A percentile compares a stretch with the other conserved stretches of the same genome.
These are phyloP conservation scores for Palythoa grandis DNA, from an alignment of 92 coral and sea anemone genomes.

Conservation along the genomic window DNA sequence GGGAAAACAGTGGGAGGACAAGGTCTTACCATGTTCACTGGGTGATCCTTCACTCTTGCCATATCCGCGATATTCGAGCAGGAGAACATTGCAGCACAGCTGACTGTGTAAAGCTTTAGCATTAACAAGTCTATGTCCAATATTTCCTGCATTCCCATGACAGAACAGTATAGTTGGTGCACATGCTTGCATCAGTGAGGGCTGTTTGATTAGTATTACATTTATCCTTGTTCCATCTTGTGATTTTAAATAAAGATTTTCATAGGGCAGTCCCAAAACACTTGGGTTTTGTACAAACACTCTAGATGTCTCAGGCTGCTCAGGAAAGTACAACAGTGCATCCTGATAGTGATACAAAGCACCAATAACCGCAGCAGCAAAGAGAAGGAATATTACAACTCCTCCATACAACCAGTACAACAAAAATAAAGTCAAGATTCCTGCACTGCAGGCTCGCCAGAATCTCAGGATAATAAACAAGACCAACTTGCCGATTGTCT, in stretches of 20 bases:
- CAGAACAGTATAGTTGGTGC: conserved; percentile 90
- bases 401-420: conserved; percentile 98
- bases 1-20: background rate
- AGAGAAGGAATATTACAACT: conserved; percentile 86
- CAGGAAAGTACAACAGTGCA: conserved; percentile 91
- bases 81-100: conserved; percentile 91
- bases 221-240: conserved; percentile 93
- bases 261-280: conserved; percentile 88
- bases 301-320: conserved; percentile 93
- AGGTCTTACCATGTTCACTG: conserved; percentile 89
- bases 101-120: conserved; percentile 83
- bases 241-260: conserved; percentile 85
- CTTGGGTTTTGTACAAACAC: conserved; percentile 95
- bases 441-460: conserved; percentile 98
- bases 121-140: conserved; percentile 89
- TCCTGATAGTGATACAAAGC: conserved; percentile 95
- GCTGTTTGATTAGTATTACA: conserved; percentile 90
- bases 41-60: conserved; percentile 98
- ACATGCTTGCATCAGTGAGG: conserved; percentile 72
- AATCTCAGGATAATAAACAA: conserved; percentile 80
- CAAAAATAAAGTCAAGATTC: conserved; percentile 83
- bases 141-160: conserved; percentile 97
- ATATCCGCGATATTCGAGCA: conserved; percentile 97
- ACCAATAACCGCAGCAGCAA: conserved; percentile 93
- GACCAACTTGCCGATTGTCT: conserved; percentile 85